Evolutionary conservation across 1,140 invertebrate genomes (phyloP), one percentile per base, ranked within the genome.

Genomic region (Ceratosolen fusciceps): DNA sequence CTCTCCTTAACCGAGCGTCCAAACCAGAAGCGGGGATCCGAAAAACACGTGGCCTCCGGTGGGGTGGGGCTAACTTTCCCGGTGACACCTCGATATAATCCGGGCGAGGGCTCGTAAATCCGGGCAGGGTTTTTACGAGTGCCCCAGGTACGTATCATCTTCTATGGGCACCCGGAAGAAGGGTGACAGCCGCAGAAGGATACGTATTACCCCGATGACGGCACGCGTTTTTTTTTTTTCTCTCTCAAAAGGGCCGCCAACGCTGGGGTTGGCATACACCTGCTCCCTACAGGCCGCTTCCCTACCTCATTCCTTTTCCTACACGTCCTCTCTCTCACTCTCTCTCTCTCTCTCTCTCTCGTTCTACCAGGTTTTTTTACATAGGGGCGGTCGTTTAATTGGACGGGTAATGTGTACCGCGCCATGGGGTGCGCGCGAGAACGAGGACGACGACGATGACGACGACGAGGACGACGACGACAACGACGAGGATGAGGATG

Each of bases 91-190:
- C 29, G 80, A 58, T 73, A 80, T 34, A 47, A 71, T 71, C 14
- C 68, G 14, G 7, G 43, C 37, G 80, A 82, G 83, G 79, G 71
- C 85, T 84, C 86, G 85, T 86, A 88, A 88, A 88, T 88, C 74
- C 82, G 82, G 76, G 68, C 54, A 62, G 68, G 67, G 77, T 85
- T 87, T 87, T 82, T 83, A 86, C 82, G 80, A 62, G 76, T 73
- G 56, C 60, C 58, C 74, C 29, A 79, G 74, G 71, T 73, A 75
- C 73, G 52, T 80, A 72, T 82, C 79, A 75, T 75, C 78, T 68
- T 19, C 4, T 31, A 65, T 81, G 77, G 79, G 78, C 74, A n/a
- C 26, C 5, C 82, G 79, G 80, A 77, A 79, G 56, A 85, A 86
- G 85, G 87, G 84, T 86, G 85, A 87, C 84, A 84, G 75, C 29